Base-by-base conservation (phyloP, 1,140 invertebrate species). In the Plectrocnemia conspersa region DNA sequence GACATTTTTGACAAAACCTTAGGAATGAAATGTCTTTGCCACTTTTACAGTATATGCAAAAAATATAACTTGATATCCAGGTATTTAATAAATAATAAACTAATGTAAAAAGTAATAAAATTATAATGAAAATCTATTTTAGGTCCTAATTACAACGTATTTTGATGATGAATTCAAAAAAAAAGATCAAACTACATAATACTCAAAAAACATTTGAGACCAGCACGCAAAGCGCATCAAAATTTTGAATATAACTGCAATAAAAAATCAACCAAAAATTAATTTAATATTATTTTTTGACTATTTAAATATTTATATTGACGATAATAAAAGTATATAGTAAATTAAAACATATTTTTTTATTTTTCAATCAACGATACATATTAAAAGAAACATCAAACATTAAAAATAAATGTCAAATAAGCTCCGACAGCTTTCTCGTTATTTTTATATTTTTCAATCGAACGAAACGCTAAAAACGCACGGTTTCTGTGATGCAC, bases 211-310 rank as follows among this genome's bases (percentile, higher is more conserved):
- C 5, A 3, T 16, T 40, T 18, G 2, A 16, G 29, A 45, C 24
- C 11, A 6, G n/a, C 23, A 13, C 21, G 21, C 10, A 40, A 18
- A 5, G 36, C 15, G 10, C 23, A 27, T 27, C 18, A 50, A 22
- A 50, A 24, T 50, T 24, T 50, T 50, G 13, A 35, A 50, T 22
- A 50, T 50, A 38, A 50, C 47, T 6, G 33, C 47, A 32, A 15
- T 50, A 11, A 50, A 50, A 38, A 32, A 38, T 38, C 47, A 50
- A 38, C 33, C 47, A 27, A 45, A 45, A 15, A 23, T 45, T 45
- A 13, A 27, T 7, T 45, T 16, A 27, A 3, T 7, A 10, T 36
- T 36, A 13, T 36, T 7, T 6, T 36, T 5, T 36, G 13, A 3
- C 25, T 24, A 45, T 16, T 41, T 3, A 41, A 41, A 41, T 18